Base-by-base conservation (phyloP, 2,797 vertebrate species). In the Choloepus didactylus region DNA sequence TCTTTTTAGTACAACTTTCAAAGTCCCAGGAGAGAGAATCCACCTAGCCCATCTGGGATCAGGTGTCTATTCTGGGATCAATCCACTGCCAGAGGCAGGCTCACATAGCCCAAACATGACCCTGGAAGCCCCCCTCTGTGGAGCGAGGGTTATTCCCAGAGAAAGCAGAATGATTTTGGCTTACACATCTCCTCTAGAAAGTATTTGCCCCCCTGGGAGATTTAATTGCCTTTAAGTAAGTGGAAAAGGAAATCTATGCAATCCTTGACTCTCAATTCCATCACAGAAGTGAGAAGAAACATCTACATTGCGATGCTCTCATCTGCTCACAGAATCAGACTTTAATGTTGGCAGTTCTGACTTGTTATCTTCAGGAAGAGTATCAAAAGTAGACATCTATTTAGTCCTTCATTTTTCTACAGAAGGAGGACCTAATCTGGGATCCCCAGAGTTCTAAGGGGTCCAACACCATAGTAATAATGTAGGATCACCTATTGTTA, bases 161-260 rank as follows among this genome's bases (percentile, higher is more conserved):
- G 49, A 85, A 91, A 88, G 49, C 6, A 96, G 38, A 75, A 85
- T 59, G 18, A 56, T 56, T 19, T 56, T 56, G 54, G 54, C 19
- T 16, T 82, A 1, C 3, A 5, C 5, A 59, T 18, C 16, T 91
- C 38, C 25, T 95, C 64, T 56, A 38, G 38, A 82, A 87, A 51
- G 8, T 62, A 1, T 38, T 35, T 89, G 25, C 25, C 51, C 23
- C 49, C 67, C 35, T 77, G 38, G 23, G n/a, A 92, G 3, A 77
- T 51, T 27, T 44, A 56, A 82, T 51, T 79, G 76, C 23, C 56
- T 80, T 64, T 66, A 89, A 84, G 77, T 54, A 89, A 96, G 87
- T 54, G 18, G 6, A 29, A 44, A 72, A 93, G 23, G n/a, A 80
- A 93, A 95, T 80, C 3, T 67, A 59, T 73, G 8, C 79, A 88